Evolutionary conservation across 1,140 invertebrate species (phyloP), one percentile per base, ranked within the genome.

Genomic region (Drosophila sturtevanti): DNA sequence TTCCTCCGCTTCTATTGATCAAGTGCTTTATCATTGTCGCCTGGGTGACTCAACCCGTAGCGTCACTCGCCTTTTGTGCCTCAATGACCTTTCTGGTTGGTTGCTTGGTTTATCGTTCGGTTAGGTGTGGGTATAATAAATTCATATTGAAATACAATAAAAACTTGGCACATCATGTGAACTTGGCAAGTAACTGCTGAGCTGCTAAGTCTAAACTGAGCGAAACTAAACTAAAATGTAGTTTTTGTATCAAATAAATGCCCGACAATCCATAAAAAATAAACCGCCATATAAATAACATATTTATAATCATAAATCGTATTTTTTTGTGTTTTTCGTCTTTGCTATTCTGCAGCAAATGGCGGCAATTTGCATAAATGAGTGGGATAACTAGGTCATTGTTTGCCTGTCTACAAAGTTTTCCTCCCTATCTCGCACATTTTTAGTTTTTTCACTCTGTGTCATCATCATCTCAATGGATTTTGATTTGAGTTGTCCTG

Each of bases 341-440:
- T 55, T 55, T 80, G 70, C 65, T 79, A 37, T 31, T 54, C 34
- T 41, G 54, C 64, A 56, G 63, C 56, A 77, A 70, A 77, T 80
- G 77, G 65, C 58, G 27, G 48, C 66, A 59, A 86, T 85, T 70
- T 75, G 69, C 76, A 82, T 79, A 68, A 84, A 63, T 56, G 52
- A 63, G 59, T 55, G 72, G 54, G 64, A 48, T 67, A 69, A 63
- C 81, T 84, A 69, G 82, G 75, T 86, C 79, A 75, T 81, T 87
- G 74, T 74, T 58, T 61, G 81, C 63, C 16, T 37, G 82, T 82
- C 82, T 82, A 75, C 55, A 82, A 87, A 89, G 75, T 87, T 87
- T 86, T 78, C 35, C 11, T 60, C 16, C 31, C 11, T 18, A 58
- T 37, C n/a, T 52, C 14, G 11, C n/a, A 6, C 5, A 52, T 27